Percentiles rank a stretch among this genome's conserved stretches.
Conservation (phyloP, 2,797 vertebrate species). For the Peromyscus nudipes region DNA sequence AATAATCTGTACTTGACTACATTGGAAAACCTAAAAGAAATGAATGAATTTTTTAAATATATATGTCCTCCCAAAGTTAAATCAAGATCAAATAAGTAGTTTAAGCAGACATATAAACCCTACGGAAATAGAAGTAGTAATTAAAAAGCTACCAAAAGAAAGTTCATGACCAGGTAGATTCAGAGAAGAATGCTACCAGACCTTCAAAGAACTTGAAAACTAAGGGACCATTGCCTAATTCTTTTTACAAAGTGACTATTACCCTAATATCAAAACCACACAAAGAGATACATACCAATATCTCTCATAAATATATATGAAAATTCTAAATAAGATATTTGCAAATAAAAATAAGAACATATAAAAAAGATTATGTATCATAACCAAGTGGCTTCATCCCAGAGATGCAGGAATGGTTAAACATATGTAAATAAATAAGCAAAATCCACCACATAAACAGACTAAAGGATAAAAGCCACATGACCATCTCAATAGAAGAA, state of each 20-base stretch:
- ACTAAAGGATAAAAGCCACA: background rate
- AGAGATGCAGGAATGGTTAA: background rate
- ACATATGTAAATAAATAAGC: background rate
- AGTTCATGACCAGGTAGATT: background rate
- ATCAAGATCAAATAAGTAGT: background rate
- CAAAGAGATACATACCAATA: background rate
- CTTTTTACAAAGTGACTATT: background rate
- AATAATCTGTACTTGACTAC: background rate
- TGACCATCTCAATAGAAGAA: background rate
- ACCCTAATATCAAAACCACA: background rate
- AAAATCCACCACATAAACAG: background rate
- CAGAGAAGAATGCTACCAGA: background rate
- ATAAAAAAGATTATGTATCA: background rate
- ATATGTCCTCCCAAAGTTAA: background rate
- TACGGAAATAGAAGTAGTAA: background rate
- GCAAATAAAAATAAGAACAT: background rate
- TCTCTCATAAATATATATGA: background rate
- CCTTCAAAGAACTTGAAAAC: background rate
- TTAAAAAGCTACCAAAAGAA: background rate
- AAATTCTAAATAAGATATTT: background rate
- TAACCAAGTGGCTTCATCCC: background rate
- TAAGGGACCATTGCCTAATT: background rate
- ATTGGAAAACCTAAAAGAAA: background rate
- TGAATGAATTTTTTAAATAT: background rate
- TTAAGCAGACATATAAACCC: background rate